Conservation (phyloP, 2,888 invertebrate genomes). For the Matsumyia berberina region DNA sequence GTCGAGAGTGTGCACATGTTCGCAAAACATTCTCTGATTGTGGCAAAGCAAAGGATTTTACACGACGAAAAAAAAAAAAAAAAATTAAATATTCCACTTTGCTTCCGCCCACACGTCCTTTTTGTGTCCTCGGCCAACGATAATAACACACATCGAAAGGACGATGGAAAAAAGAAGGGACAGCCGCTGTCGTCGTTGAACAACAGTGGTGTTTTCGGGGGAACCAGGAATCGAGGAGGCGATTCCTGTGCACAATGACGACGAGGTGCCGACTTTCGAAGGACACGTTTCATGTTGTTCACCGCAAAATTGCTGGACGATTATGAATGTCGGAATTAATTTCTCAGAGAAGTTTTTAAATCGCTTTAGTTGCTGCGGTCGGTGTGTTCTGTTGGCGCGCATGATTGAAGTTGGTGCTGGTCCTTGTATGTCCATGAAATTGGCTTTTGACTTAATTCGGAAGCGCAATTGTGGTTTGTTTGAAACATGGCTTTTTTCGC, state of each 20-base stretch:
- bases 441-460: slow-evolving; percentile 18
- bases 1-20: slow-evolving; percentile 51
- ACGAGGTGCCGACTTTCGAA: slow-evolving; percentile 20
- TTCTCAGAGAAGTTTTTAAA: slow-evolving; percentile 37
- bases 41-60: slow-evolving; percentile 54
- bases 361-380: slow-evolving; percentile 33
- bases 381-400: slow-evolving; percentile 25
- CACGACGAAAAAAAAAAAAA: slow-evolving; percentile 3
- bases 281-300: slow-evolving; percentile 50
- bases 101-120: background rate
- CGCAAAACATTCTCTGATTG: slow-evolving; percentile 58
- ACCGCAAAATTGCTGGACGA: slow-evolving; percentile 57
- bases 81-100: slow-evolving; percentile 43
- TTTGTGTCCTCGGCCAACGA: slow-evolving; percentile 17
- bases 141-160: slow-evolving; percentile 15
- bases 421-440: slow-evolving; percentile 6
- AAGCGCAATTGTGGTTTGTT: slow-evolving; percentile 17
- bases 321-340: slow-evolving; percentile 61
- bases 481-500: background rate
- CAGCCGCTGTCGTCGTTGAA: slow-evolving; percentile 10
- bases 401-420: slow-evolving; percentile 23
- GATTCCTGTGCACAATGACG: slow-evolving; percentile 5
- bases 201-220: slow-evolving; percentile 5
- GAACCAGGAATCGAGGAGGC: background rate
- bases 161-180: slow-evolving; percentile 2